These are phyloP conservation scores for Agrypnus murinus DNA, from an alignment of 2,888 invertebrate genomes.

Conservation along the genomic window DNA sequence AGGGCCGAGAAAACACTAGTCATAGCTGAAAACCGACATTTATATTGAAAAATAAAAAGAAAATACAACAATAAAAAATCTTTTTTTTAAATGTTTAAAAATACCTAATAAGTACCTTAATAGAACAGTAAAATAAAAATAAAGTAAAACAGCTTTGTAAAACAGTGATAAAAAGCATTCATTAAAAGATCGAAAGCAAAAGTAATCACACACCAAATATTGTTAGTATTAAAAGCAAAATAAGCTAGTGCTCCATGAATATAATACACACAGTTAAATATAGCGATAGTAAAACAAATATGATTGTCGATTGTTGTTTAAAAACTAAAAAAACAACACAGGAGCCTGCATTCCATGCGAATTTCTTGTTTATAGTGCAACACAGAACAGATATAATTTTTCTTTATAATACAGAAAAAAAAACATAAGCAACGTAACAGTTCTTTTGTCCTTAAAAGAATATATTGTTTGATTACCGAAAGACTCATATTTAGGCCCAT, in stretches of 20 bases:
- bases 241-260: conserved; percentile 14
- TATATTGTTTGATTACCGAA: conserved; percentile 68
- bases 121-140: too few relatives aligned
- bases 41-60: conserved; percentile 28
- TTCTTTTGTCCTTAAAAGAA: neutral
- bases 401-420: neutral
- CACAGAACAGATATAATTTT: conserved; percentile 14
- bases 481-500: conserved; percentile 70
- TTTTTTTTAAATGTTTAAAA: too few relatives aligned
- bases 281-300: conserved; percentile 20
- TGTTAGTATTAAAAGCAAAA: conserved; percentile 7
- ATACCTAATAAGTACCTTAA: too few relatives aligned
- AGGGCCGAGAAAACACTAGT: conserved; percentile 80
- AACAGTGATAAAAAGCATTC: too few relatives aligned
- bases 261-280: conserved; percentile 9
- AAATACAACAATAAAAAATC: too few relatives aligned
- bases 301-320: neutral
- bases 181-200: too few relatives aligned
- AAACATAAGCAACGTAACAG: conserved; percentile 14
- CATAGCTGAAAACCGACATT: conserved; percentile 74
- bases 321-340: conserved; percentile 1
- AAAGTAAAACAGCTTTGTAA: too few relatives aligned
- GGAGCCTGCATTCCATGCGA: neutral
- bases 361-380: conserved; percentile 4
- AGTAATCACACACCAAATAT: conserved; percentile 3